Evolutionary conservation across 2,113 vertebrate genomes (phyloP).

Genomic region (Hydrolagus affinis): DNA sequence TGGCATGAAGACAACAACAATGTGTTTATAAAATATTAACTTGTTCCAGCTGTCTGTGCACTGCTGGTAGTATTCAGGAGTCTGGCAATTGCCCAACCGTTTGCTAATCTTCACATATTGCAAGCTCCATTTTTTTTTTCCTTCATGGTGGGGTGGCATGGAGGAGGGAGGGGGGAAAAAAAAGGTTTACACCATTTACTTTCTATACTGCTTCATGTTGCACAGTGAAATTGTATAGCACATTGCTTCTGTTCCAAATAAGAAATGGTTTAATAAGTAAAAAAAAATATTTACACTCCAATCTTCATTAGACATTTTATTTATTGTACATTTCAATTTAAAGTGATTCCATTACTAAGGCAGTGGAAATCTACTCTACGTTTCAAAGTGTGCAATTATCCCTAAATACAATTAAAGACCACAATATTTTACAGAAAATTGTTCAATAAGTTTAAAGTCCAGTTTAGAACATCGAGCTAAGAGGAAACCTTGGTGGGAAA

Average conservation of each 20-base stretch:
- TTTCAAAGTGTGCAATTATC: constrained; percentile 53
- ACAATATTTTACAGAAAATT: constrained; percentile 51
- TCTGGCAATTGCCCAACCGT: background rate
- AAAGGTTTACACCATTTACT: constrained; percentile 6
- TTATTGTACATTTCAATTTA: constrained; percentile 56
- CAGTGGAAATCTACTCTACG: constrained; percentile 51
- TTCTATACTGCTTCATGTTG: constrained; percentile 50
- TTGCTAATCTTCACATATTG: background rate
- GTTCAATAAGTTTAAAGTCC: constrained; percentile 46
- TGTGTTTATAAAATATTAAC: constrained; percentile 31
- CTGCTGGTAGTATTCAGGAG: constrained; percentile 8
- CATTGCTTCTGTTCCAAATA: constrained; percentile 49
- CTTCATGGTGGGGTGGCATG: constrained; percentile 10
- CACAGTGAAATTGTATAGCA: constrained; percentile 50
- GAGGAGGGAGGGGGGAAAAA: too few relatives aligned
- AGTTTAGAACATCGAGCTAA: constrained; percentile 46
- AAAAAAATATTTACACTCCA: constrained; percentile 54
- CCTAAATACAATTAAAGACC: constrained; percentile 53
- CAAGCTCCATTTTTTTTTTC: background rate
- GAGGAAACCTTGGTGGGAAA: constrained; percentile 52
- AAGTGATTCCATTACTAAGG: constrained; percentile 54
- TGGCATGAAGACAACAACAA: background rate
- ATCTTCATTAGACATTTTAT: constrained; percentile 51
- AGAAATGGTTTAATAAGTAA: constrained; percentile 51
- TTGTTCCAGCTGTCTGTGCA: constrained; percentile 22